phyloP scores from a whole-genome alignment of 92 coral and sea anemone species.

The Metridium senile region DNA sequence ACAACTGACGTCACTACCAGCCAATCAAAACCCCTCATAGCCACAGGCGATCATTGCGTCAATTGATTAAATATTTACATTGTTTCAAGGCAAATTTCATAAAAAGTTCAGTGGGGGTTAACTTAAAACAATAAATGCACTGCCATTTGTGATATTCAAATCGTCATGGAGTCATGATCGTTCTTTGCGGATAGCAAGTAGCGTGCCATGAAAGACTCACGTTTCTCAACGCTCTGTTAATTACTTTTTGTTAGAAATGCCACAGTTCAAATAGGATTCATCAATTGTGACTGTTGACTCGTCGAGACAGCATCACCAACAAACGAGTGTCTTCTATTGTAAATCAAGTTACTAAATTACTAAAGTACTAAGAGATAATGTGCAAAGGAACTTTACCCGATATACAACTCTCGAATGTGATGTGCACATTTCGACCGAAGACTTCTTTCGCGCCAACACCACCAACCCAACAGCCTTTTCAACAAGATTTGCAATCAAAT shows the following conservation, averaged over 20 bases:
- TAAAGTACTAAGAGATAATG: background rate
- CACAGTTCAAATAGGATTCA: background rate
- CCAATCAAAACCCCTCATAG: background rate
- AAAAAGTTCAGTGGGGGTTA: background rate
- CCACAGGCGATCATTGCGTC: background rate
- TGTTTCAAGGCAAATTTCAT: background rate
- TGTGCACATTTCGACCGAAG: background rate
- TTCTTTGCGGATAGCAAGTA: background rate
- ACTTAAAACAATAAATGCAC: background rate
- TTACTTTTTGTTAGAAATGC: background rate
- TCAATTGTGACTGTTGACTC: background rate
- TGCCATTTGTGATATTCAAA: background rate
- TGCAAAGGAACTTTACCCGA: conserved; percentile 11
- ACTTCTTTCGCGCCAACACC: background rate
- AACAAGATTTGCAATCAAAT: background rate
- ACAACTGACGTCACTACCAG: background rate
- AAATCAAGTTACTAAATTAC: background rate
- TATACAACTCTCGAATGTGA: background rate
- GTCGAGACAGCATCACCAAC: background rate
- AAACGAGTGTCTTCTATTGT: background rate
- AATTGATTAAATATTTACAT: conserved; percentile 3
- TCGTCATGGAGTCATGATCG: background rate
- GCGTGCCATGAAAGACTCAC: conserved; percentile 1
- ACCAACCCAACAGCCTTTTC: background rate
- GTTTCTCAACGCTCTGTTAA: background rate